A percentile compares a stretch with the other conserved stretches of the same genome.
phyloP scores from a whole-genome alignment of 1,140 invertebrate species.

The Cyrtorhinus lividipennis region DNA sequence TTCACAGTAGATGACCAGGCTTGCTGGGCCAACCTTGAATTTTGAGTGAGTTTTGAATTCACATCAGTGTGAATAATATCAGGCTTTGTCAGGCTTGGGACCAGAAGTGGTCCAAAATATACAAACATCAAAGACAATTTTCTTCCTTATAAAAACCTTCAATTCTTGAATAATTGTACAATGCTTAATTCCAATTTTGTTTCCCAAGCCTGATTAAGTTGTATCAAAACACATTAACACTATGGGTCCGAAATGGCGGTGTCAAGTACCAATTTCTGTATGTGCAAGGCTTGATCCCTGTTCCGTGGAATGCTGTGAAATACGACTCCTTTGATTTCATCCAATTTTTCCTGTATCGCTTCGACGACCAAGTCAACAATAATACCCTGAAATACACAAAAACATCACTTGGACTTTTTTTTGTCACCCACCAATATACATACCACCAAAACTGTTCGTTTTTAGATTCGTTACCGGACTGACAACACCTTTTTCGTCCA shows the following conservation, averaged over 20 bases:
- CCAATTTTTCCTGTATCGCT: constrained; percentile 11
- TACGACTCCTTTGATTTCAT: constrained; percentile 18
- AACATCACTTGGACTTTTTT: not conserved
- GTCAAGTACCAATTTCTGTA: constrained; percentile 17
- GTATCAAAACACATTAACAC: no score
- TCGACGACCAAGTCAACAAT: constrained; percentile 18
- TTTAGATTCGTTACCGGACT: no score
- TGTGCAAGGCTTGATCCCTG: constrained; percentile 14
- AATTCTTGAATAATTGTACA: no score
- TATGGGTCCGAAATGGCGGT: no score
- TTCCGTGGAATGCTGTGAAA: constrained; percentile 17
- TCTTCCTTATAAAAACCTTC: no score
- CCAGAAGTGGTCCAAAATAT: not conserved
- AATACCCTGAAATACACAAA: constrained; percentile 12
- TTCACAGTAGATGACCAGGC: constrained; percentile 16
- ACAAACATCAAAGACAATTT: not conserved
- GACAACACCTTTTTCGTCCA: constrained; percentile 19
- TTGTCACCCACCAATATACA: no score
- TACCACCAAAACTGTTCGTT: no score
- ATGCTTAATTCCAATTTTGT: no score
- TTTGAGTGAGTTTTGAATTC: not conserved
- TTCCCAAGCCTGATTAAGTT: no score
- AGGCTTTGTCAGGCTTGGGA: not conserved
- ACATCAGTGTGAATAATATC: not conserved
- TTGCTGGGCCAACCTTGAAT: constrained; percentile 15